Evolutionary conservation across 1,140 invertebrate genomes (phyloP).

Genomic region (Diprion similis): DNA sequence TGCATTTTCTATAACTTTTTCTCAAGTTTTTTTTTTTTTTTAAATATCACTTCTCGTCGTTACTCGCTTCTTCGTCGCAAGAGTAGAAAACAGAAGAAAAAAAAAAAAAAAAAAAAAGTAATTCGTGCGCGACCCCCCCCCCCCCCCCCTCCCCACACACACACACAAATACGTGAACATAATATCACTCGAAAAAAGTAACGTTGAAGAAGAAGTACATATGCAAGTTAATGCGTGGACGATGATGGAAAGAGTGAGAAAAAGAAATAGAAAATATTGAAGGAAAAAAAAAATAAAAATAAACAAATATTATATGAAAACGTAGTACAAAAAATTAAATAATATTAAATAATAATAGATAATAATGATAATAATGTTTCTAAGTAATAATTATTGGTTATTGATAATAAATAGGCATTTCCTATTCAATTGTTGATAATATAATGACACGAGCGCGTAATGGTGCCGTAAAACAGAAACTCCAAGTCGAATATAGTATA

Average conservation of each 20-base stretch:
- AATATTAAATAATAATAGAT: slow-evolving; percentile 8
- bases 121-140: too few species aligned
- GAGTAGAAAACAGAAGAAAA: too few species aligned
- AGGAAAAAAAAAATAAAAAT: background rate
- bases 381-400: background rate
- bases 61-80: background rate
- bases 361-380: background rate
- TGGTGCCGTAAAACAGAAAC: background rate
- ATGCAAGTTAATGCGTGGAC: too few species aligned
- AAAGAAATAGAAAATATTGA: background rate
- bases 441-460: background rate
- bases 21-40: background rate
- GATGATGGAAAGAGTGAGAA: background rate
- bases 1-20: background rate
- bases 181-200: too few species aligned
- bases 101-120: background rate
- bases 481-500: background rate
- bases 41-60: background rate
- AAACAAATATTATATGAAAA: background rate
- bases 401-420: slow-evolving; percentile 2
- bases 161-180: too few species aligned
- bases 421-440: background rate
- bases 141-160: too few species aligned
- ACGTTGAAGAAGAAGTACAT: too few species aligned
- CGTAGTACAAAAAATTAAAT: background rate